Conservation (phyloP, 1,140 invertebrate species). For the Pogonognathellus flavescens region DNA sequence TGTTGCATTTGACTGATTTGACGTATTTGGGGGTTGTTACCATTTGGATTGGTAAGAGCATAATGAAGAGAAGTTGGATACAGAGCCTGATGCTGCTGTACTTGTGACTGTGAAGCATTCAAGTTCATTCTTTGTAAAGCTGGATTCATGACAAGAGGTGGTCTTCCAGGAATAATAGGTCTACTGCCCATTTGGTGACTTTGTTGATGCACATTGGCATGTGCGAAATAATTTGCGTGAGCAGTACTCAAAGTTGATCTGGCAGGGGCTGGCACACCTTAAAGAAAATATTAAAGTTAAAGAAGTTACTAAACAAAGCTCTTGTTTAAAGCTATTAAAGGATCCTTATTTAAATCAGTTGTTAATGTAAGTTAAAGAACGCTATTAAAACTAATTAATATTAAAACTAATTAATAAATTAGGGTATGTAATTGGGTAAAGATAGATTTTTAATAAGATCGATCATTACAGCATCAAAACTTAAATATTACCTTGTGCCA, state of each 20-base stretch:
- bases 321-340: too few relatives aligned
- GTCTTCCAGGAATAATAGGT: not conserved
- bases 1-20: slow-evolving; percentile 2
- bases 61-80: slow-evolving; percentile 58
- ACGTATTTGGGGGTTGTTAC: not conserved
- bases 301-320: too few relatives aligned
- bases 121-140: not conserved
- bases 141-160: slow-evolving; percentile 10
- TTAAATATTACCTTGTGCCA: not conserved
- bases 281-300: not conserved
- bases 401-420: too few relatives aligned
- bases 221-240: not conserved
- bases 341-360: too few relatives aligned
- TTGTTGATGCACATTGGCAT: not conserved
- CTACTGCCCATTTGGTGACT: not conserved
- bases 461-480: too few relatives aligned
- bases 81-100: not conserved
- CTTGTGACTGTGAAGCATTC: not conserved
- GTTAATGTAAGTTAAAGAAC: too few relatives aligned
- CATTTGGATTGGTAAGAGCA: slow-evolving; percentile 53
- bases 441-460: too few relatives aligned
- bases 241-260: slow-evolving; percentile 7
- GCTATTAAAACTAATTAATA: too few relatives aligned
- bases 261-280: not conserved
- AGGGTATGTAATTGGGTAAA: too few relatives aligned